Conservation (phyloP, 1,140 invertebrate species). For the Myzus persicae region DNA sequence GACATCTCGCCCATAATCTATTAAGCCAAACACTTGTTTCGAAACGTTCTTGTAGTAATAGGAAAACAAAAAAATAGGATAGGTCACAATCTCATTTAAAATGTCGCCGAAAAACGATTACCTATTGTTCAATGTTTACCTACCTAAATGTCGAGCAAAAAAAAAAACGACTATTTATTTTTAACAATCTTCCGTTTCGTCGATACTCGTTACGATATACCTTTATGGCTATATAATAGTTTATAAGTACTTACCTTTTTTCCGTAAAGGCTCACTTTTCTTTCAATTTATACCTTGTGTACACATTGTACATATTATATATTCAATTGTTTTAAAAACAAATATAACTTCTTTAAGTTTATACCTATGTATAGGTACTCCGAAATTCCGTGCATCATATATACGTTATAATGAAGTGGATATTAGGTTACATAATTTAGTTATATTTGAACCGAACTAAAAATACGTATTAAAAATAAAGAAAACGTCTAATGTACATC, state of each 20-base stretch:
- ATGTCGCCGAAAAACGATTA: constrained; percentile 34
- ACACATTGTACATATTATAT: background rate
- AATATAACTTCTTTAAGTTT: background rate
- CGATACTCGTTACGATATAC: background rate
- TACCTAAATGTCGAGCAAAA: constrained; percentile 40
- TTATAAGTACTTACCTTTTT: background rate
- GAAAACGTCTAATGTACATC: background rate
- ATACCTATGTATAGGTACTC: background rate
- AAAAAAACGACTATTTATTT: background rate
- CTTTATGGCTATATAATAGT: background rate
- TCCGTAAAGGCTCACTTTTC: background rate
- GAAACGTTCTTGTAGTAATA: constrained; percentile 12
- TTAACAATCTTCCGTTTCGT: background rate
- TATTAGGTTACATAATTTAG: background rate
- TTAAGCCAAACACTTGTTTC: background rate
- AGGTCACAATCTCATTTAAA: constrained; percentile 53
- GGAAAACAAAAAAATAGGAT: constrained; percentile 34
- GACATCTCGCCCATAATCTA: constrained; percentile 49
- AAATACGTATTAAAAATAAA: background rate
- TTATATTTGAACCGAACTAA: background rate
- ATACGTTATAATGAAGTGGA: background rate
- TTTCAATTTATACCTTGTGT: background rate
- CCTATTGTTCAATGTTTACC: constrained; percentile 40
- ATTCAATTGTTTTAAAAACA: background rate
- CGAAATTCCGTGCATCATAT: background rate